These are phyloP conservation scores for Poeciliopsis occidentalis DNA, from an alignment of 2,113 vertebrate species.

Conservation along the genomic window DNA sequence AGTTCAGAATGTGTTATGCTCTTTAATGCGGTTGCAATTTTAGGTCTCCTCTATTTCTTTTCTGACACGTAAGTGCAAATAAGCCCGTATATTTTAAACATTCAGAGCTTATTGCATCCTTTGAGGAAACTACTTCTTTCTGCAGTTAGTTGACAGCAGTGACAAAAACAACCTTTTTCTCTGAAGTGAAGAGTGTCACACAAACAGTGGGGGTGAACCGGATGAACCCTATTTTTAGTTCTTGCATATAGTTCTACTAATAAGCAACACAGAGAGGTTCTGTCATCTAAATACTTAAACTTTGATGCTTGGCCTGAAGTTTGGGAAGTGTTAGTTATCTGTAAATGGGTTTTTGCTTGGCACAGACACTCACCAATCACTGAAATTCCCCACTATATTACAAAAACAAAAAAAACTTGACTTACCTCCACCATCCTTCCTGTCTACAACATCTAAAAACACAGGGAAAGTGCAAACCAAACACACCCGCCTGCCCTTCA, in stretches of 20 bases:
- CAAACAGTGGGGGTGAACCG: not conserved
- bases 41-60: not conserved
- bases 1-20: not conserved
- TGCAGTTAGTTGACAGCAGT: conserved; percentile 21
- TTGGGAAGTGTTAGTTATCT: not conserved
- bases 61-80: not conserved
- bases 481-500: too few species aligned
- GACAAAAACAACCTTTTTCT: conserved; percentile 32
- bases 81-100: too few species aligned
- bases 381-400: too few species aligned
- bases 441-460: too few species aligned
- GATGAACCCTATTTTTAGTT: not conserved
- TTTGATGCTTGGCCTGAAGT: not conserved
- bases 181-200: conserved; percentile 13
- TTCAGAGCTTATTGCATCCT: too few species aligned
- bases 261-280: not conserved
- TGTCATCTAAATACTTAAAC: not conserved
- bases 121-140: conserved; percentile 14
- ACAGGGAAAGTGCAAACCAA: too few species aligned
- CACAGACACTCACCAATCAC: not conserved
- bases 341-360: not conserved
- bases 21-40: not conserved
- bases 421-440: too few species aligned
- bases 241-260: not conserved
- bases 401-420: too few species aligned